Percentiles rank a stretch among this genome's conserved stretches.
phyloP scores from a whole-genome alignment of 2,888 invertebrate species.

The Torymus texanus region DNA sequence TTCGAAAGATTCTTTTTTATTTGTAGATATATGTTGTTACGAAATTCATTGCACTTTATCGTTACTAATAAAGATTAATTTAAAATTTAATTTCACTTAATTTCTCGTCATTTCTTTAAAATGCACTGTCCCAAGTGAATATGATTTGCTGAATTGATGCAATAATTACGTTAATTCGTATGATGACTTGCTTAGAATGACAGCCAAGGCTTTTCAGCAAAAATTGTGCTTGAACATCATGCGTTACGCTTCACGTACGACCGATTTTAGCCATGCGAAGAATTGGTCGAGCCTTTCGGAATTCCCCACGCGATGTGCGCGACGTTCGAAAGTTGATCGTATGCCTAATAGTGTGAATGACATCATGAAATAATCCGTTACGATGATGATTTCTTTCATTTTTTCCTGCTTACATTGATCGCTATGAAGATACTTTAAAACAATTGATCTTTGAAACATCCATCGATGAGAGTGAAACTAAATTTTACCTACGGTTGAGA shows the following conservation, averaged over 20 bases:
- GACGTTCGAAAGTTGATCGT: slow-evolving; percentile 60
- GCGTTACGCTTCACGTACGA: neutral
- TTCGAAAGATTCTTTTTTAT: neutral
- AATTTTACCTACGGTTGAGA: too few species aligned
- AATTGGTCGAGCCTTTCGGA: slow-evolving; percentile 53
- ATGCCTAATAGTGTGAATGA: slow-evolving; percentile 50
- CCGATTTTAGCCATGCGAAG: neutral
- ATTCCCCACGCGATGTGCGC: slow-evolving; percentile 59
- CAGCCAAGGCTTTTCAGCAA: too few species aligned
- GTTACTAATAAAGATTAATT: too few species aligned
- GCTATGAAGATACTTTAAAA: slow-evolving; percentile 1
- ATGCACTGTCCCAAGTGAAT: too few species aligned
- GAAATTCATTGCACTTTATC: neutral
- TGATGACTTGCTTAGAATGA: too few species aligned
- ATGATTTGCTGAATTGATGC: too few species aligned
- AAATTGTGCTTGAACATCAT: too few species aligned
- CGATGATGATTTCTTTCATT: slow-evolving; percentile 28
- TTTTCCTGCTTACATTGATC: slow-evolving; percentile 29
- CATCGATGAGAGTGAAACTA: too few species aligned
- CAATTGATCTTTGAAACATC: neutral
- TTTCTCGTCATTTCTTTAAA: too few species aligned
- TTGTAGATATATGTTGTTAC: neutral
- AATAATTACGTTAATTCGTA: too few species aligned
- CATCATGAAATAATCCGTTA: slow-evolving; percentile 54
- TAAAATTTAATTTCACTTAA: too few species aligned